Evolutionary conservation across 2,888 invertebrate species (phyloP).

Genomic region (Synanthedon andrenaeformis): DNA sequence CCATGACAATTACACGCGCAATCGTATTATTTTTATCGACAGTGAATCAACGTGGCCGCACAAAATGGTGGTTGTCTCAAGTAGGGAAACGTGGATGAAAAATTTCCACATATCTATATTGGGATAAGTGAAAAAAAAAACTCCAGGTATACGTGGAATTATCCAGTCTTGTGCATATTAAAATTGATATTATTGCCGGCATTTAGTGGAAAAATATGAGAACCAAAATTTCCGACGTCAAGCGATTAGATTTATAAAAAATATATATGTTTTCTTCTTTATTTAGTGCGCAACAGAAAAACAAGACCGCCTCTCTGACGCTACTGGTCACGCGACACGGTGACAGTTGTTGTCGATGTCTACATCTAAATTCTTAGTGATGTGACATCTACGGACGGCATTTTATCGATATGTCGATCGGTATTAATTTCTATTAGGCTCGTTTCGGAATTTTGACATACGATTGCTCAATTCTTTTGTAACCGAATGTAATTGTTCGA

Average conservation of each 20-base stretch:
- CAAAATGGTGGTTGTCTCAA: background rate
- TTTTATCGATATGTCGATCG: constrained; percentile 2
- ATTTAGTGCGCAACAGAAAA: background rate
- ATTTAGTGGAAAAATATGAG: too few species aligned
- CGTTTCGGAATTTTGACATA: background rate
- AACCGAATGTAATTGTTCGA: background rate
- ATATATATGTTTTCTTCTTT: too few species aligned
- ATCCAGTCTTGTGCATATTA: too few species aligned
- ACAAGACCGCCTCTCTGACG: background rate
- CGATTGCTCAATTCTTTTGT: background rate
- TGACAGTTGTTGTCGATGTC: constrained; percentile 28
- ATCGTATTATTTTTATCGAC: constrained; percentile 30
- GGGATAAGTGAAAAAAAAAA: too few species aligned
- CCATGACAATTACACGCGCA: constrained; percentile 38
- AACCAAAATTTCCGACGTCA: too few species aligned
- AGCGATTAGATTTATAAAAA: too few species aligned
- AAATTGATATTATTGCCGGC: too few species aligned
- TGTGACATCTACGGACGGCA: constrained; percentile 27
- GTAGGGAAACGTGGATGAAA: background rate
- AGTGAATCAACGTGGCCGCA: constrained; percentile 20
- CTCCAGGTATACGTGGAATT: too few species aligned
- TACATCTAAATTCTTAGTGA: constrained; percentile 11
- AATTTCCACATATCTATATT: too few species aligned
- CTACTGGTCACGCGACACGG: constrained; percentile 15
- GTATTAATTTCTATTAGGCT: background rate